A percentile compares a stretch with the other conserved stretches of the same genome.
Conservation (phyloP, 2,888 invertebrate species). For the Drosophila flavopinicola region DNA sequence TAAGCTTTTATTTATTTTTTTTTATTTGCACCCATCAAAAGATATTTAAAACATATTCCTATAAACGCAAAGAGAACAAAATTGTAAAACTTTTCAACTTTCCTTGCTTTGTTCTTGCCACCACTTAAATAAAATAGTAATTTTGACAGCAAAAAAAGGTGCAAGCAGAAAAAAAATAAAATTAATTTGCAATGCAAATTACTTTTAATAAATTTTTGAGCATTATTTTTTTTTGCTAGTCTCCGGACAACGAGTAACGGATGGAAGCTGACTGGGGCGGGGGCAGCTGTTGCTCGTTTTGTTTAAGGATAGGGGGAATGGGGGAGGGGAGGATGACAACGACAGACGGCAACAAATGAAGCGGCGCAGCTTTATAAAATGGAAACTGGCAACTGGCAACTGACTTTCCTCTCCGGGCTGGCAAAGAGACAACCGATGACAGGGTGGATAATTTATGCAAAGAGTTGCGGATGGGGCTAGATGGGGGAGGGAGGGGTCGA, state of each 20-base stretch:
- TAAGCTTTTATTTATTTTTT: too few relatives aligned
- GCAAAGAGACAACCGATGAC: conserved; percentile 60
- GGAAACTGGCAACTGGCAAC: conserved; percentile 22
- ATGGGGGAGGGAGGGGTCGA: conserved; percentile 2
- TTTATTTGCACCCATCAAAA: neutral
- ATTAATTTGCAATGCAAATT: conserved; percentile 74
- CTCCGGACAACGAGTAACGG: conserved; percentile 1
- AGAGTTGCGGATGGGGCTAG: conserved; percentile 5
- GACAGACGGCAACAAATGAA: conserved; percentile 60
- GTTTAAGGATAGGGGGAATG: neutral
- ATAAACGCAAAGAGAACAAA: conserved; percentile 7
- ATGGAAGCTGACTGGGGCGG: conserved; percentile 8
- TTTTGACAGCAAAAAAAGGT: conserved; percentile 43
- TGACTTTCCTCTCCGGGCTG: conserved; percentile 7
- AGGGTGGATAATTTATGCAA: conserved; percentile 65
- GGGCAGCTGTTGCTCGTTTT: conserved; percentile 57
- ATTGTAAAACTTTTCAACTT: conserved; percentile 41
- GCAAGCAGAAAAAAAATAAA: conserved; percentile 30
- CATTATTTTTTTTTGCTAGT: conserved; percentile 18
- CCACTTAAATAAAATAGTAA: conserved; percentile 71
- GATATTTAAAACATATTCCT: neutral
- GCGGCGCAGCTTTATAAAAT: conserved; percentile 68
- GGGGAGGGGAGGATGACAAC: neutral
- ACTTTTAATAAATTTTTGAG: conserved; percentile 64
- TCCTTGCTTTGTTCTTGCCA: conserved; percentile 32